phyloP scores from a whole-genome alignment of 2,113 vertebrate species.

The Lepisosteus oculatus region DNA sequence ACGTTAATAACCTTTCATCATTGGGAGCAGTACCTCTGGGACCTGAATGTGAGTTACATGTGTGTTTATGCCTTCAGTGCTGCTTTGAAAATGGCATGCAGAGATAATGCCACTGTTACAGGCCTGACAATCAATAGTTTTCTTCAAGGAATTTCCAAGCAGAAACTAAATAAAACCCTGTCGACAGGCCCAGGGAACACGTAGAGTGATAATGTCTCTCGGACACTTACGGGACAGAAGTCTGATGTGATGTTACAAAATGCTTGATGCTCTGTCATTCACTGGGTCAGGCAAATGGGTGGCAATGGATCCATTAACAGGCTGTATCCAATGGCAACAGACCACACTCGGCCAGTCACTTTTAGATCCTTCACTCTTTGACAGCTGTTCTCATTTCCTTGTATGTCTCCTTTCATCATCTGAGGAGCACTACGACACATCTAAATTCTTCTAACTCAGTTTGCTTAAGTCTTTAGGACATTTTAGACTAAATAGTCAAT shows the following conservation, averaged over 20 bases:
- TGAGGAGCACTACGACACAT: background rate
- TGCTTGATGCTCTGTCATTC: too few species aligned
- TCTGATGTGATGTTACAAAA: background rate
- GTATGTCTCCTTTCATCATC: constrained; percentile 1
- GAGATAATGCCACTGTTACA: background rate
- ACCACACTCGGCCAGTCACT: constrained; percentile 2
- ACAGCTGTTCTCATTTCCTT: constrained; percentile 20
- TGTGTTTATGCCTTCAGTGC: background rate
- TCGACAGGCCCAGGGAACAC: background rate
- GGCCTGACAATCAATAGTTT: background rate
- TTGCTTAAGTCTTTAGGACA: background rate
- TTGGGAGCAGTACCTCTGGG: too few species aligned
- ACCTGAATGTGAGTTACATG: background rate
- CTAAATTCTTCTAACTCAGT: constrained; percentile 16
- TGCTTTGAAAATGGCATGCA: background rate
- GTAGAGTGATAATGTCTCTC: too few species aligned
- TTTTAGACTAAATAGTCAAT: too few species aligned
- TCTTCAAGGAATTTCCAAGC: background rate
- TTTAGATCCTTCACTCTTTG: constrained; percentile 1
- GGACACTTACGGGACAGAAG: background rate
- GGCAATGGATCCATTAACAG: constrained; percentile 27
- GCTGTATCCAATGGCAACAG: constrained; percentile 56
- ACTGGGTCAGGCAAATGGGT: too few species aligned
- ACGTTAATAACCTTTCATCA: too few species aligned
- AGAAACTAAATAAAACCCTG: background rate